A percentile compares a stretch with the other conserved stretches of the same genome.
These are phyloP conservation scores for Zootermopsis nevadensis DNA, from an alignment of 2,888 invertebrate genomes.

Conservation along the genomic window DNA sequence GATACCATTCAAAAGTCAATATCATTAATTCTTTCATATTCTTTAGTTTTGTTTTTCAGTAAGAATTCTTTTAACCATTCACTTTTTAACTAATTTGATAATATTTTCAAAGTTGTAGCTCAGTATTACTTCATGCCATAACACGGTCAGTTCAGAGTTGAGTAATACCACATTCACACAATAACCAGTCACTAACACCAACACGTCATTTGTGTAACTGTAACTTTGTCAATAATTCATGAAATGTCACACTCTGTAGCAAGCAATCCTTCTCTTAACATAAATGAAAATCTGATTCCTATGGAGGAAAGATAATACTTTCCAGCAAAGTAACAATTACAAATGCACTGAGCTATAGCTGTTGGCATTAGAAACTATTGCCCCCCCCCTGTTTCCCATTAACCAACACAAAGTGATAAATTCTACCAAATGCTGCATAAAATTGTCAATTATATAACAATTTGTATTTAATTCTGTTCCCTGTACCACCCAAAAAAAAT, in stretches of 20 bases:
- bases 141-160: neutral
- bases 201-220: neutral
- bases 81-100: neutral
- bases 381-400: neutral
- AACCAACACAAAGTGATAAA: neutral
- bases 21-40: constrained; percentile 11
- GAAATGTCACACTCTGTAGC: neutral
- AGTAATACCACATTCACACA: neutral
- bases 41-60: neutral
- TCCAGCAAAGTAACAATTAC: neutral
- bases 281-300: neutral
- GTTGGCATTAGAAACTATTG: neutral
- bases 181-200: neutral
- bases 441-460: neutral
- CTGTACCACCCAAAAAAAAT: neutral
- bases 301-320: neutral
- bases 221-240: no score
- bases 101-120: neutral
- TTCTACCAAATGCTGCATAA: neutral
- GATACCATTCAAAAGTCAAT: constrained; percentile 10
- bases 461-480: neutral
- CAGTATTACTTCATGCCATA: neutral
- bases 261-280: neutral
- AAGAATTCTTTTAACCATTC: neutral
- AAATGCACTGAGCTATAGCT: neutral